These are phyloP conservation scores for Dunckerocampus dactyliophorus DNA, from an alignment of 2,113 vertebrate species.

Conservation along the genomic window DNA sequence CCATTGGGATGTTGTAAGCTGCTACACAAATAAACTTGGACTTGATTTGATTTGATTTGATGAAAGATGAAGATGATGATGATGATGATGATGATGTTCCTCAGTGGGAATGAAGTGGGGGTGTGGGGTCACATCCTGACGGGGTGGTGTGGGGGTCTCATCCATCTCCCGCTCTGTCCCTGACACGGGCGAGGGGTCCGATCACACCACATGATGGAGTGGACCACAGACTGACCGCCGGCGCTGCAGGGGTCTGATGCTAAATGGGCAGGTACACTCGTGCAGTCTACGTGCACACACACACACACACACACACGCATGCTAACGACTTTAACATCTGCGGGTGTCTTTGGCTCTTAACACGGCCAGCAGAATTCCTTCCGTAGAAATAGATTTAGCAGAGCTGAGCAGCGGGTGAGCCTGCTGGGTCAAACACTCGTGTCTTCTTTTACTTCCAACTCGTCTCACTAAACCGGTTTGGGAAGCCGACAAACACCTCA, in stretches of 20 bases:
- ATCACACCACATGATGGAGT: slow-evolving; percentile 54
- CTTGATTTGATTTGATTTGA: too few relatives aligned
- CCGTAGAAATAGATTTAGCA: slow-evolving; percentile 61
- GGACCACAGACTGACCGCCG: neutral
- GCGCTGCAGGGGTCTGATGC: slow-evolving; percentile 10
- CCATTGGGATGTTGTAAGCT: too few relatives aligned
- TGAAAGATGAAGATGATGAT: too few relatives aligned
- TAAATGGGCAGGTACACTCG: slow-evolving; percentile 21
- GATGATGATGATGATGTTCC: neutral
- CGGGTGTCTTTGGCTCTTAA: slow-evolving; percentile 52
- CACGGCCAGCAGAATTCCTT: slow-evolving; percentile 38
- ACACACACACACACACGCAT: slow-evolving; percentile 5
- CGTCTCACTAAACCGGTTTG: too few relatives aligned
- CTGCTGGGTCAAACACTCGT: neutral
- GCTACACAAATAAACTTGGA: too few relatives aligned
- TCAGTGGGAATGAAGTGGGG: neutral
- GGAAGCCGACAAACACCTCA: too few relatives aligned
- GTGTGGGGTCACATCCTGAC: slow-evolving; percentile 18
- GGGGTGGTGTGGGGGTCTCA: slow-evolving; percentile 18
- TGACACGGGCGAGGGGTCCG: slow-evolving; percentile 25
- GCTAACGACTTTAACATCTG: slow-evolving; percentile 72
- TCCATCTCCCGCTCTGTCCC: slow-evolving; percentile 30
- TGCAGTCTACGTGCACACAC: neutral
- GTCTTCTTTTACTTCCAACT: too few relatives aligned
- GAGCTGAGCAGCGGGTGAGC: slow-evolving; percentile 35